phyloP scores from a whole-genome alignment of 2,888 invertebrate genomes.

The Ochropacha duplaris region DNA sequence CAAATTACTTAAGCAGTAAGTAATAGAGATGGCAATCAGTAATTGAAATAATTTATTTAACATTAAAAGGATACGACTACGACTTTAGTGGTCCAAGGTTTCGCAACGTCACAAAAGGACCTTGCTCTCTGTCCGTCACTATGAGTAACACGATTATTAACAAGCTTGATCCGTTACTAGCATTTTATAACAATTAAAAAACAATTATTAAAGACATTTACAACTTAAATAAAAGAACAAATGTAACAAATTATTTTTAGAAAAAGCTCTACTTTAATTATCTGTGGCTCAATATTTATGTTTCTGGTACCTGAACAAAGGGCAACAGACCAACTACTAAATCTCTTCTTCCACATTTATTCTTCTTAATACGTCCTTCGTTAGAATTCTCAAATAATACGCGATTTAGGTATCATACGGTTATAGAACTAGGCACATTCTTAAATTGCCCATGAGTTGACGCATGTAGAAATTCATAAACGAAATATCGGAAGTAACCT shows the following conservation, averaged over 20 bases:
- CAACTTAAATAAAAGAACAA: not conserved
- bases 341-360: too few relatives aligned
- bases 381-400: too few relatives aligned
- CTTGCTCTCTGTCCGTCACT: constrained; percentile 13
- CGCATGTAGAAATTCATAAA: too few relatives aligned
- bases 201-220: not conserved
- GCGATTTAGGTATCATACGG: too few relatives aligned
- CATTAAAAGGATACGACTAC: constrained; percentile 13
- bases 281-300: not conserved
- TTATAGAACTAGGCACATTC: too few relatives aligned
- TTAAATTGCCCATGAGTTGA: too few relatives aligned
- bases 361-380: too few relatives aligned
- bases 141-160: constrained; percentile 5
- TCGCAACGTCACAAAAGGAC: constrained; percentile 16
- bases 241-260: not conserved
- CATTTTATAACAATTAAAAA: not conserved
- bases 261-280: not conserved
- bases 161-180: constrained; percentile 3
- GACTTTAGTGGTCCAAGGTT: constrained; percentile 12
- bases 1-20: not conserved
- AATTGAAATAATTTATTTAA: constrained; percentile 10
- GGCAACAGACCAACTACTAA: too few relatives aligned
- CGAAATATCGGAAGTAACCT: too few relatives aligned
- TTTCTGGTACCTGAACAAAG: not conserved
- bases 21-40: not conserved